Conservation (phyloP, 2,888 invertebrate species). For the Drosophila helvetica region DNA sequence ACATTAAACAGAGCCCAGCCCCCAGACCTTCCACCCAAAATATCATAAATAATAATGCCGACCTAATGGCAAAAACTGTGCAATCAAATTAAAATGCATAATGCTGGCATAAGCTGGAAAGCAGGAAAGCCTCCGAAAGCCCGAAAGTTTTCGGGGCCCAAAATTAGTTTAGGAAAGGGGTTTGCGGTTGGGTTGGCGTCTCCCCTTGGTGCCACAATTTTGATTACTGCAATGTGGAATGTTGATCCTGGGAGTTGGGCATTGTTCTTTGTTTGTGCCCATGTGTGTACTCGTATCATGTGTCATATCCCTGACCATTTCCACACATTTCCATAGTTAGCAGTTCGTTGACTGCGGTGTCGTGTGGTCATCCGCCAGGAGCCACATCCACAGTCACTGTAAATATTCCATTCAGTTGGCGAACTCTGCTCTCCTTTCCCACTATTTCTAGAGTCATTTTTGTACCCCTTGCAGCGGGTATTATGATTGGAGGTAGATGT, state of each 20-base stretch:
- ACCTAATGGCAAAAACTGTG: conserved; percentile 52
- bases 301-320: conserved; percentile 13
- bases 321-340: conserved; percentile 42
- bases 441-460: background rate
- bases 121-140: background rate
- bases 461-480: background rate
- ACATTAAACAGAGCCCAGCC: conserved; percentile 19
- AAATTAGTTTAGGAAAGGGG: conserved; percentile 21
- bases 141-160: conserved; percentile 1
- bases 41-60: conserved; percentile 63
- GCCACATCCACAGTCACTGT: conserved; percentile 31
- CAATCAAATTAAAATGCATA: conserved; percentile 69
- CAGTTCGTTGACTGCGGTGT: conserved; percentile 57
- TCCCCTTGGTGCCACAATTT: conserved; percentile 1
- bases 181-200: no score
- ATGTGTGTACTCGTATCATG: conserved; percentile 21
- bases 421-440: background rate
- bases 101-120: conserved; percentile 19
- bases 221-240: conserved; percentile 25
- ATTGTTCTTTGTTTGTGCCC: no score
- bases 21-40: background rate
- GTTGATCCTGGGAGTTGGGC: background rate
- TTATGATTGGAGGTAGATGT: background rate
- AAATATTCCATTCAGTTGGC: conserved; percentile 35
- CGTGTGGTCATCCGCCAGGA: conserved; percentile 45